Percentiles rank a stretch among this genome's conserved stretches.
Evolutionary conservation across 92 coral and sea anemone genomes (phyloP).

Genomic region (Galaxea fascicularis): DNA sequence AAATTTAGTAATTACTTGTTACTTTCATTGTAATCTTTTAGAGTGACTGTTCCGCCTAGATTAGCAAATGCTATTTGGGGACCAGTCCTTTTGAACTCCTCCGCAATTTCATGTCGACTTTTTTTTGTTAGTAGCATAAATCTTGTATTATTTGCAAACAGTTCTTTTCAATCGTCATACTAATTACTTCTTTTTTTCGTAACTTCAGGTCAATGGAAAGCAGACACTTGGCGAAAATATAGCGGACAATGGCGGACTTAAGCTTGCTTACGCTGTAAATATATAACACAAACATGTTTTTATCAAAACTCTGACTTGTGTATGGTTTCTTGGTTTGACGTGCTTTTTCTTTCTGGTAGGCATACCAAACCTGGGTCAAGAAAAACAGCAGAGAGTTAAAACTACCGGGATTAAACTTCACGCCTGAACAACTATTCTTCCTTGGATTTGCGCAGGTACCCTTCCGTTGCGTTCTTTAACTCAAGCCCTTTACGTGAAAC

Average conservation of each 20-base stretch:
- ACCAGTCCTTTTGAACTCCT: no score
- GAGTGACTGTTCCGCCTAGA: no score
- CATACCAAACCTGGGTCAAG: conserved; percentile 80
- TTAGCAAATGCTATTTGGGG: no score
- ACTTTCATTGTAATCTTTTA: no score
- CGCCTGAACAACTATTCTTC: conserved; percentile 91
- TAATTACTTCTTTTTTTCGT: not conserved
- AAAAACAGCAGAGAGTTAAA: conserved; percentile 73
- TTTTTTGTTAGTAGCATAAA: no score
- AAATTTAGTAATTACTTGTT: no score
- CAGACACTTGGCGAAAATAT: conserved; percentile 93
- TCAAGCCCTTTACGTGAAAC: not conserved
- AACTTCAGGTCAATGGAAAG: conserved; percentile 79
- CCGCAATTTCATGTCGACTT: no score
- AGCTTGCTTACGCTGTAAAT: conserved; percentile 85
- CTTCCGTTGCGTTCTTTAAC: not conserved
- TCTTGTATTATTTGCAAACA: not conserved
- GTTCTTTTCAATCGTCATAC: no score
- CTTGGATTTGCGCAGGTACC: conserved; percentile 90
- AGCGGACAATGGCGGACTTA: conserved; percentile 97
- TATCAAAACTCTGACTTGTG: not conserved
- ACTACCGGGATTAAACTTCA: conserved; percentile 87
- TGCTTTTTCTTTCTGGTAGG: conserved; percentile 35
- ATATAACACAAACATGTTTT: not conserved
- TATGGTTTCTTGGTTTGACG: not conserved